Conservation (phyloP, 2,888 invertebrate genomes). For the Athripsodes cinereus region DNA sequence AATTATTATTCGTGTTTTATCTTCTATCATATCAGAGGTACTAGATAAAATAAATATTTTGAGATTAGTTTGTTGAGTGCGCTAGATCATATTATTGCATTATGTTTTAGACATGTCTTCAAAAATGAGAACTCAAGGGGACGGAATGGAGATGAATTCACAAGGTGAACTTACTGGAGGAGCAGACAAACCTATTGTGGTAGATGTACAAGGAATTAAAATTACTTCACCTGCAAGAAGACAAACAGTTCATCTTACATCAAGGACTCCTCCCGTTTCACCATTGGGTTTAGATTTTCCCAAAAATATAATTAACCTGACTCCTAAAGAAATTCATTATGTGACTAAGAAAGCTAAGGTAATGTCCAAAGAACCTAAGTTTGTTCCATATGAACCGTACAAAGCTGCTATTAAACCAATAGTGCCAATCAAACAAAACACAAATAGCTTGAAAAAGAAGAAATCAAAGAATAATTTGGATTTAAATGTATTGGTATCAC, state of each 20-base stretch:
- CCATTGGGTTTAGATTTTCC: slow-evolving; percentile 42
- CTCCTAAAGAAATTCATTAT: slow-evolving; percentile 56
- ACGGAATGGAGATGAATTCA: slow-evolving; percentile 65
- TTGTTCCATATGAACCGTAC: slow-evolving; percentile 85
- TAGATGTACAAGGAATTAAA: neutral
- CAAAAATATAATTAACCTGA: slow-evolving; percentile 51
- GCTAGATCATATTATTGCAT: neutral
- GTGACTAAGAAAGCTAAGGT: slow-evolving; percentile 50
- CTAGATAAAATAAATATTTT: neutral
- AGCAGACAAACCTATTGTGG: slow-evolving; percentile 13
- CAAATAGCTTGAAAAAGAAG: slow-evolving; percentile 37
- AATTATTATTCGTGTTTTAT: too few species aligned
- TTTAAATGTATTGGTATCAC: slow-evolving; percentile 60
- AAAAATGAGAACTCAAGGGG: slow-evolving; percentile 61
- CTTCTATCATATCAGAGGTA: too few species aligned
- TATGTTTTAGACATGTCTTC: slow-evolving; percentile 14
- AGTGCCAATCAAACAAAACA: slow-evolving; percentile 45
- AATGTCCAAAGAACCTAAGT: slow-evolving; percentile 67
- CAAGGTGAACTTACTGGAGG: slow-evolving; percentile 33
- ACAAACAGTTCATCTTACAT: slow-evolving; percentile 27
- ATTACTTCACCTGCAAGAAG: slow-evolving; percentile 14
- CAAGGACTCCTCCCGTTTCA: neutral
- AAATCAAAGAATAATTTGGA: slow-evolving; percentile 54
- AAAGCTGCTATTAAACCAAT: slow-evolving; percentile 79
- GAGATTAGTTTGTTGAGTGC: neutral